Evolutionary conservation across 1,140 invertebrate species (phyloP).

Genomic region (Mycetomoellerius zeteki): DNA sequence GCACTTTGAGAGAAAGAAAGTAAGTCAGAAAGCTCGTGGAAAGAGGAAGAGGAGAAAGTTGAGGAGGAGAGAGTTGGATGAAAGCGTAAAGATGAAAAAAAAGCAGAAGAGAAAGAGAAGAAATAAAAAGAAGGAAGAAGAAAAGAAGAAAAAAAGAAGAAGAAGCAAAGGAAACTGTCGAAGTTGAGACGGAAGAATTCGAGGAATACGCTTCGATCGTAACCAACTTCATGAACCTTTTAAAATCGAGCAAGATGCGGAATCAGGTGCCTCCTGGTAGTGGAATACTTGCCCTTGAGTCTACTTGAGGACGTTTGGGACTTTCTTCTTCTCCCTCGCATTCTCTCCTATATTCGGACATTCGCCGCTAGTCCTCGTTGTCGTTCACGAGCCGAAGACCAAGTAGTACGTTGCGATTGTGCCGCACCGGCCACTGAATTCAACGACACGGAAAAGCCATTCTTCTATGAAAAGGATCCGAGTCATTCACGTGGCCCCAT

Average conservation of each 20-base stretch:
- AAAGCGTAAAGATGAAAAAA: constrained; percentile 21
- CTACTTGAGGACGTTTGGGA: background rate
- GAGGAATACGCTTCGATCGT: constrained; percentile 61
- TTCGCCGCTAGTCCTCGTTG: constrained; percentile 28
- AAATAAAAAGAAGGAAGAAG: background rate
- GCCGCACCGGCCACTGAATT: constrained; percentile 73
- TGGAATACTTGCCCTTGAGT: constrained; percentile 58
- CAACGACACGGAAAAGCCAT: constrained; percentile 84
- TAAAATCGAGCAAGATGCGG: constrained; percentile 21
- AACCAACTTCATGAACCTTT: constrained; percentile 61
- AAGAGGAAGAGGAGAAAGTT: constrained; percentile 1
- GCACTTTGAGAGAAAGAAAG: constrained; percentile 60
- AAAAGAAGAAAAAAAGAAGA: background rate
- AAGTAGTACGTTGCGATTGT: constrained; percentile 63
- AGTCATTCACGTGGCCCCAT: constrained; percentile 57
- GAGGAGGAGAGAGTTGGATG: constrained; percentile 7
- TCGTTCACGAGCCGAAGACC: constrained; percentile 23
- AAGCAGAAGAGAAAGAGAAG: background rate
- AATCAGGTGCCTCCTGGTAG: constrained; percentile 28
- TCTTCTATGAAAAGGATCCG: constrained; percentile 79
- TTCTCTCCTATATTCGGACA: constrained; percentile 56
- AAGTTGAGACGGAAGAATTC: constrained; percentile 42
- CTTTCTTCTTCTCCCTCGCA: background rate
- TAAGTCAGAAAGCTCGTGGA: constrained; percentile 58
- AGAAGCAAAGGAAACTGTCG: constrained; percentile 3